Base-by-base conservation (phyloP, 2,797 vertebrate genomes). In the Rhinatrema bivittatum region DNA sequence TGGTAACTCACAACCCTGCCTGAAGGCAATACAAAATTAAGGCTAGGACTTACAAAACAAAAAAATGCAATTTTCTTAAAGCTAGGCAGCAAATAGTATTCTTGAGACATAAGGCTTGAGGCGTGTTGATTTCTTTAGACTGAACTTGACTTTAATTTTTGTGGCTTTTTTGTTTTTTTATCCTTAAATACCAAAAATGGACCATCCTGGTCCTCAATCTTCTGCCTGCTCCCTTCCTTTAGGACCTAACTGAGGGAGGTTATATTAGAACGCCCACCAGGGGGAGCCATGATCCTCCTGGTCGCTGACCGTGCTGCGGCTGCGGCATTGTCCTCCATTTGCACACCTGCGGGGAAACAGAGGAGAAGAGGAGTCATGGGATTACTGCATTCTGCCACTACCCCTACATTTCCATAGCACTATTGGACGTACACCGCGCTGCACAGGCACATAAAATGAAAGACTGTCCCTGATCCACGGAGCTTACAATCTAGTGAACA, bases 91-190 rank as follows among this genome's bases (percentile, higher is more conserved):
- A 76, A 83, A 81, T 88, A 87, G 79, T 85, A 74, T 78, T 78
- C 64, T 81, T 86, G 85, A 87, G 88, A 89, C 89, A 88, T 96
- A 94, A 97, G 94, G 91, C 93, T 91, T 93, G 88, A 92, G 88
- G 90, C 88, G 89, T 91, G 86, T 81, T 72, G 82, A 91, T 86
- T n/a, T 89, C 83, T 82, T 81, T 70, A 79, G 74, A 68, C 80
- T 78, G 72, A 85, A 81, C 63, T 28, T 39, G 65, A 76, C 83
- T 83, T 74, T 54, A 76, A 74, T 78, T 78, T 53, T 54, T n/a
- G n/a, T n/a, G n/a, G 58, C 46, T 49, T 68, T 60, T 61, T 52
- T 75, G n/a, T 79, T 72, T 39, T 72, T 72, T 76, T 58, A 54
- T 67, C 76, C 68, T 79, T 69, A 61, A 79, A 81, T 76, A 79